Evolutionary conservation across 2,888 invertebrate genomes (phyloP).

Genomic region (Aleiodes testaceus): DNA sequence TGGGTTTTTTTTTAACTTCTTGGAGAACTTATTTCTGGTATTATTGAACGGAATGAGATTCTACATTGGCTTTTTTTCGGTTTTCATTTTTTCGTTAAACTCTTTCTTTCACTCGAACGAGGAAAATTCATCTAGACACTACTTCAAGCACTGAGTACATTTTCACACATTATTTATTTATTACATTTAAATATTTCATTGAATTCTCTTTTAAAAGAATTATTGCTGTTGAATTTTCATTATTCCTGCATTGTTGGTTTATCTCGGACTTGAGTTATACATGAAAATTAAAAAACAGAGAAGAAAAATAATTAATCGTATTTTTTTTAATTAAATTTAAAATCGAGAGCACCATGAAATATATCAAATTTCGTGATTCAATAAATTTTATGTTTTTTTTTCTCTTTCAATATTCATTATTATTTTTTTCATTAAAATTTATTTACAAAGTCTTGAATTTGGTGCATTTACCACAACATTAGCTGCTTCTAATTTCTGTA

Average conservation of each 20-base stretch:
- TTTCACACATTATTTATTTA: conserved; percentile 50
- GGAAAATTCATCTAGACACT: conserved; percentile 45
- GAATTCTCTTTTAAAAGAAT: neutral
- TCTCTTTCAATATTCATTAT: conserved; percentile 36
- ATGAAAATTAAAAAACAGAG: conserved; percentile 18
- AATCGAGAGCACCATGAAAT: conserved; percentile 53
- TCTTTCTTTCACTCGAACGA: conserved; percentile 5
- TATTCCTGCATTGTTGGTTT: conserved; percentile 55
- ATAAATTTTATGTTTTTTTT: conserved; percentile 48
- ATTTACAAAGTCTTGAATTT: conserved; percentile 36
- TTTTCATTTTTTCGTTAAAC: neutral
- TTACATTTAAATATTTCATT: conserved; percentile 53
- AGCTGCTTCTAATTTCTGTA: conserved; percentile 18
- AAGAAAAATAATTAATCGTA: conserved; percentile 13
- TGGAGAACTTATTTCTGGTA: conserved; percentile 24
- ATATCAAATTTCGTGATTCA: conserved; percentile 44
- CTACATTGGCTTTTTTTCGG: neutral
- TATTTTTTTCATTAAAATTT: conserved; percentile 50
- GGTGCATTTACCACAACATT: neutral
- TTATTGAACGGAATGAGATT: neutral
- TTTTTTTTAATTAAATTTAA: conserved; percentile 14
- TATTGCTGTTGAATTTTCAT: conserved; percentile 55
- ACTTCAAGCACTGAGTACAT: conserved; percentile 57
- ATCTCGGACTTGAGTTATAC: conserved; percentile 39
- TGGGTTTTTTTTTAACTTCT: conserved; percentile 15